Conservation (phyloP, 1,140 invertebrate genomes). For the Cydia pomonella region DNA sequence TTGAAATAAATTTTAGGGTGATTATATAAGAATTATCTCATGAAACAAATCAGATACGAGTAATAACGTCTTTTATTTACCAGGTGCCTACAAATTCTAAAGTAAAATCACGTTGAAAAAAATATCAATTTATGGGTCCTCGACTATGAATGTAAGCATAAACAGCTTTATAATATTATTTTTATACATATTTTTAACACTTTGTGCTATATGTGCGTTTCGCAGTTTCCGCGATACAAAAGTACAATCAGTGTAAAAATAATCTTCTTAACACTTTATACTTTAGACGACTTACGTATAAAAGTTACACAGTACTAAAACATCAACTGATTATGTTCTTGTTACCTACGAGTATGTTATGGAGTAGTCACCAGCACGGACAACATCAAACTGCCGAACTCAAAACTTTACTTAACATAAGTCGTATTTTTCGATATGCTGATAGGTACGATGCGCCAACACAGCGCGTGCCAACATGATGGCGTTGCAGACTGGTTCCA, state of each 20-base stretch:
- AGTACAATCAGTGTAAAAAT: constrained; percentile 62
- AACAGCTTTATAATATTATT: constrained; percentile 9
- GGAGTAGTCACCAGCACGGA: constrained; percentile 53
- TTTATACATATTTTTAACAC: constrained; percentile 12
- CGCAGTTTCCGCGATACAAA: constrained; percentile 45
- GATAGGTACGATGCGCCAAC: constrained; percentile 25
- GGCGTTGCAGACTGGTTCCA: constrained; percentile 36
- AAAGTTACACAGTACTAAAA: constrained; percentile 58
- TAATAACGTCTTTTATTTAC: background rate
- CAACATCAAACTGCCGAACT: constrained; percentile 64
- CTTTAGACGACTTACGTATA: constrained; percentile 64
- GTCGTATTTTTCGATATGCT: constrained; percentile 62
- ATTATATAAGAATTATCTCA: background rate
- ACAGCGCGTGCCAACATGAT: background rate
- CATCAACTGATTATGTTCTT: constrained; percentile 53
- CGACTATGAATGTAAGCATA: background rate
- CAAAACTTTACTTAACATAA: constrained; percentile 52
- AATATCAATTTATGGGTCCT: background rate
- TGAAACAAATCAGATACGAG: background rate
- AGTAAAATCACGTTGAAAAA: background rate
- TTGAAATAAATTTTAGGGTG: background rate
- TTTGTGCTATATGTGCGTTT: constrained; percentile 69
- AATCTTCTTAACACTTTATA: constrained; percentile 52
- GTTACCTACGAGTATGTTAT: constrained; percentile 35
- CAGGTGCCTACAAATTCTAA: background rate